Base-by-base conservation (phyloP, 2,888 invertebrate species). In the Drosophila phalerata region DNA sequence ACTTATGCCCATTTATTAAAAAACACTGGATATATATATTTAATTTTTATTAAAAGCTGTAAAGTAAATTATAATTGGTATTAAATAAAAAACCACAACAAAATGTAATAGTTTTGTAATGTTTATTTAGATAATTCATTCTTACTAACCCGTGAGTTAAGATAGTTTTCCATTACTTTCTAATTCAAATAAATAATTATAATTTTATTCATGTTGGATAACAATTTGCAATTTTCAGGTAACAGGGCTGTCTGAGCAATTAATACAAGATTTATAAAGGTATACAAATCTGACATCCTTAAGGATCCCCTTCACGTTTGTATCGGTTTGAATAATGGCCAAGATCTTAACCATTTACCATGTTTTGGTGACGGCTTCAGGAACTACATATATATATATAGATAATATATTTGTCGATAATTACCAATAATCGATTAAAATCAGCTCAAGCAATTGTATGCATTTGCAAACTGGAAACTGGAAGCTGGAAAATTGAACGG, bases 321-420 rank as follows among this genome's bases (percentile, higher is more conserved):
- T 76, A 69, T 72, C 66, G 81, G 68, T 71, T 76, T 60, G 60
- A 69, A 57, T 66, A 70, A 60, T 69, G 73, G 72, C 63, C 69
- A 62, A 68, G 70, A 72, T 69, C 69, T 67, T 79, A 90, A 90
- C 95, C 95, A 95, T 94, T 80, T 90, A 90, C 95, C 95, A 95
- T 94, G 94, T 95, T 94, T 95, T 94, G 94, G 94, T 92, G 93
- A 95, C 95, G 93, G 93, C 93, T 92, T 95, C 95, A 94, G 95
- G 94, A 94, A 94, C 95, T 95, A 95, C 92, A 95, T 55, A 55
- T 22, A 55, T 22, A 43, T 22, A 62, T 61, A 65, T 38, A 68
- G 52, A 85, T 48, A 74, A 78, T 66, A 77, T 53, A 43, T 43
- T 63, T 62, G 22, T 65, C 45, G 53, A 72, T 66, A 72, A 74